A percentile compares a stretch with the other conserved stretches of the same genome.
Conservation (phyloP, 2,113 vertebrate species). For the Peucedramus taeniatus region DNA sequence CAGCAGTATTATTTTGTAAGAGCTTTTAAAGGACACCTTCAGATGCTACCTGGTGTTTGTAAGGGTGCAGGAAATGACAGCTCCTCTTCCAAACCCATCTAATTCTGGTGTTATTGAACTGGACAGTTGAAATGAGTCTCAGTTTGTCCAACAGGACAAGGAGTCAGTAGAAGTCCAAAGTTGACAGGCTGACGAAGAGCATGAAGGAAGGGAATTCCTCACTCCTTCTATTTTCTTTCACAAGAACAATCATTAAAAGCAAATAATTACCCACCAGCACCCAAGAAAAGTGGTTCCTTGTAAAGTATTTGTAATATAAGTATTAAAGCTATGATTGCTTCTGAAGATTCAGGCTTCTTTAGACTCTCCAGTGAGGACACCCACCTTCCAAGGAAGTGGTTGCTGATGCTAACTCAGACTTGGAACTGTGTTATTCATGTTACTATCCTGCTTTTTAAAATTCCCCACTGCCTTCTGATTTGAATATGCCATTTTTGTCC, state of each 20-base stretch:
- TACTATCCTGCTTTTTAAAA: not conserved
- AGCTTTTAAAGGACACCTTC: not conserved
- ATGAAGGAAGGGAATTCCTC: not conserved
- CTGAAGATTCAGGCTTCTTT: not conserved
- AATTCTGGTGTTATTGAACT: not conserved
- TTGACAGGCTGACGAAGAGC: rapidly evolving
- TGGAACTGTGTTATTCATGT: not conserved
- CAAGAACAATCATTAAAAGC: not conserved
- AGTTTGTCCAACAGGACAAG: not conserved
- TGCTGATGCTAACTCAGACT: not conserved
- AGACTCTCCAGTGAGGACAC: not conserved
- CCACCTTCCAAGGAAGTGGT: not conserved
- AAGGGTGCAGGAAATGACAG: not conserved
- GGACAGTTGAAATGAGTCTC: not conserved
- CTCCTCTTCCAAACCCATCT: not conserved
- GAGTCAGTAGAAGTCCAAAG: not conserved
- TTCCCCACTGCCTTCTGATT: not conserved
- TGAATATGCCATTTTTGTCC: not conserved
- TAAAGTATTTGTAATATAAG: not conserved
- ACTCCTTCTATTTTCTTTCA: not conserved
- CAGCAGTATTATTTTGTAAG: not conserved
- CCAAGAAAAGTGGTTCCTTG: not conserved
- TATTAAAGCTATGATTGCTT: not conserved
- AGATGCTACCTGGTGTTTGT: not conserved
- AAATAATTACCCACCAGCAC: not conserved